phyloP scores from a whole-genome alignment of 2,797 vertebrate genomes.

The Nasua narica region DNA sequence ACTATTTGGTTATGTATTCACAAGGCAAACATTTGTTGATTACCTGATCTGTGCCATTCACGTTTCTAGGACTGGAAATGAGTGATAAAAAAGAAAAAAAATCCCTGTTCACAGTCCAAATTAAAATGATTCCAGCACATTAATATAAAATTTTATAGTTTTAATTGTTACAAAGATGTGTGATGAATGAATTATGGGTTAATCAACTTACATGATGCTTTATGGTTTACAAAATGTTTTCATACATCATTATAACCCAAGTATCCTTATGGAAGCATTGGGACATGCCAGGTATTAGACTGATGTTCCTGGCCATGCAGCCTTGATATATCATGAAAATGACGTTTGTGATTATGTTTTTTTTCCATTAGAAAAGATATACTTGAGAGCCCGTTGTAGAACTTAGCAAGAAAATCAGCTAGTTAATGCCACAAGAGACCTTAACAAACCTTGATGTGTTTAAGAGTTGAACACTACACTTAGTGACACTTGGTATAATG shows the following conservation, averaged over 20 bases:
- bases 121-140: constrained; percentile 45
- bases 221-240: constrained; percentile 59
- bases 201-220: constrained; percentile 54
- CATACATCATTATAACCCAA: constrained; percentile 13
- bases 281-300: constrained; percentile 7
- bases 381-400: constrained; percentile 38
- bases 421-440: not conserved
- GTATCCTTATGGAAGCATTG: not conserved
- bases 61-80: not conserved
- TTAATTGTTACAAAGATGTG: constrained; percentile 9
- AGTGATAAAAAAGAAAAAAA: constrained; percentile 19
- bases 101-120: not conserved
- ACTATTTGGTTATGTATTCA: not conserved
- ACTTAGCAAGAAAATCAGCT: constrained; percentile 33
- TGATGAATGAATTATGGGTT: constrained; percentile 49
- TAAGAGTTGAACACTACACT: constrained; percentile 44
- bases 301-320: constrained; percentile 4
- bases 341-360: constrained; percentile 36
- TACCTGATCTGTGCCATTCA: not conserved
- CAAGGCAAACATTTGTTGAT: not conserved
- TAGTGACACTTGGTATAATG: constrained; percentile 47
- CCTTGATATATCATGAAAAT: not conserved
- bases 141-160: constrained; percentile 53
- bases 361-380: constrained; percentile 42
- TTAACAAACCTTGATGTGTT: constrained; percentile 33